These are phyloP conservation scores for Ochropleura plecta DNA, from an alignment of 2,888 invertebrate species.

Conservation along the genomic window DNA sequence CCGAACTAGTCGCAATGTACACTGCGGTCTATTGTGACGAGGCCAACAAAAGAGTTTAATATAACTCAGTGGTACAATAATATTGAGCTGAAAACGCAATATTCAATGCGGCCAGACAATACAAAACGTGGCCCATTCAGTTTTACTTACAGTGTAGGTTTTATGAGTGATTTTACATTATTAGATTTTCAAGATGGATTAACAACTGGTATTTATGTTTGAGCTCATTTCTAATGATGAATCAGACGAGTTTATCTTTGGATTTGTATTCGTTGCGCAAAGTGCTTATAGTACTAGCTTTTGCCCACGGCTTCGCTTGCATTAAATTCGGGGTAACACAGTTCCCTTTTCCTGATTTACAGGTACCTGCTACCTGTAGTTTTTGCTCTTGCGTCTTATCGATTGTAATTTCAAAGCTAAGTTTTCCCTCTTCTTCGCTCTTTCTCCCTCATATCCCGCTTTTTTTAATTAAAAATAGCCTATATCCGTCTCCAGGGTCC, in stretches of 20 bases:
- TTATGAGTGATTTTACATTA: conserved; percentile 37
- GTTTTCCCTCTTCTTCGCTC: no score
- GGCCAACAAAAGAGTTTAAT: conserved; percentile 76
- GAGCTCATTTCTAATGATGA: conserved; percentile 18
- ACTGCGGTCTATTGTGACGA: conserved; percentile 68
- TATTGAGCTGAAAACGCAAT: conserved; percentile 75
- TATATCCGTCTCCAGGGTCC: no score
- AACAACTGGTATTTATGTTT: background rate
- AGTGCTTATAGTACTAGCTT: no score
- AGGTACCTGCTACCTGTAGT: no score
- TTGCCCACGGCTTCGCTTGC: no score
- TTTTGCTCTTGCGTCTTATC: no score
- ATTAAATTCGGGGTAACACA: no score
- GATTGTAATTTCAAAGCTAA: no score
- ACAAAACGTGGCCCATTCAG: conserved; percentile 56
- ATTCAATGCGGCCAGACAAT: conserved; percentile 70
- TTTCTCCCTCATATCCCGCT: no score
- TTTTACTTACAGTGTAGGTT: conserved; percentile 48
- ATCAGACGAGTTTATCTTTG: conserved; percentile 20
- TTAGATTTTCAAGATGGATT: conserved; percentile 48
- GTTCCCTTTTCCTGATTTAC: no score
- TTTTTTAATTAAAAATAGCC: no score
- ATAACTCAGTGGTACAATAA: conserved; percentile 73
- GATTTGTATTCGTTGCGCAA: background rate
- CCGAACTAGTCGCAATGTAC: conserved; percentile 55